A percentile compares a stretch with the other conserved stretches of the same genome.
Conservation (phyloP, 2,113 vertebrate species). For the Melanotaenia duboulayi region DNA sequence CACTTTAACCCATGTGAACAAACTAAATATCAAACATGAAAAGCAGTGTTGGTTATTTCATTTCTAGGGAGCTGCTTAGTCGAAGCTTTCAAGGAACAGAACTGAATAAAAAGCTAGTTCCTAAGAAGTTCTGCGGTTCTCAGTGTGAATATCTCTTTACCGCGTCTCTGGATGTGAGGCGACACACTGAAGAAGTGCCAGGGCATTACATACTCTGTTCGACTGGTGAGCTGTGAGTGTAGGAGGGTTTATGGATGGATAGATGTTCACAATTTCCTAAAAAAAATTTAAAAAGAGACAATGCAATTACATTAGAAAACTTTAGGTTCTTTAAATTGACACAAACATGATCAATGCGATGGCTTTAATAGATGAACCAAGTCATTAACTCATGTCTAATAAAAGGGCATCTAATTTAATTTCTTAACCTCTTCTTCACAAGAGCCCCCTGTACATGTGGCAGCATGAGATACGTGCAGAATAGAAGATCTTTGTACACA, state of each 20-base stretch:
- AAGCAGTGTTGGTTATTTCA: no score
- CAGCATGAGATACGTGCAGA: no score
- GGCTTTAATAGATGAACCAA: neutral
- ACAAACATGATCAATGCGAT: neutral
- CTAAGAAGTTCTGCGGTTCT: neutral
- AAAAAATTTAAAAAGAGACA: neutral
- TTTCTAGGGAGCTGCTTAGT: constrained; percentile 4
- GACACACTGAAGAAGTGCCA: constrained; percentile 96
- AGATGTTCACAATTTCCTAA: constrained; percentile 99
- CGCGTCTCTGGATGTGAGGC: constrained; percentile 97
- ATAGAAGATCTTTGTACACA: no score
- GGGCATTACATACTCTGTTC: constrained; percentile 96
- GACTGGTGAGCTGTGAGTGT: constrained; percentile 98
- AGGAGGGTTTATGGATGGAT: constrained; percentile 98
- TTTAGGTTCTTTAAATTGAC: neutral
- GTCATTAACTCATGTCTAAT: neutral
- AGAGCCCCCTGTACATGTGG: no score
- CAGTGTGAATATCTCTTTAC: constrained; percentile 65
- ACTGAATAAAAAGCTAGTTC: neutral
- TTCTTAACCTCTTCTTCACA: no score
- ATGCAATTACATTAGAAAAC: neutral
- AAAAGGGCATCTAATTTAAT: no score
- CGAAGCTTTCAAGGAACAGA: neutral
- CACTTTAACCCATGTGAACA: constrained; percentile 2
- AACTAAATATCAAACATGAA: no score